Evolutionary conservation across 2,888 invertebrate species (phyloP).

Genomic region (Octonoba sinensis): DNA sequence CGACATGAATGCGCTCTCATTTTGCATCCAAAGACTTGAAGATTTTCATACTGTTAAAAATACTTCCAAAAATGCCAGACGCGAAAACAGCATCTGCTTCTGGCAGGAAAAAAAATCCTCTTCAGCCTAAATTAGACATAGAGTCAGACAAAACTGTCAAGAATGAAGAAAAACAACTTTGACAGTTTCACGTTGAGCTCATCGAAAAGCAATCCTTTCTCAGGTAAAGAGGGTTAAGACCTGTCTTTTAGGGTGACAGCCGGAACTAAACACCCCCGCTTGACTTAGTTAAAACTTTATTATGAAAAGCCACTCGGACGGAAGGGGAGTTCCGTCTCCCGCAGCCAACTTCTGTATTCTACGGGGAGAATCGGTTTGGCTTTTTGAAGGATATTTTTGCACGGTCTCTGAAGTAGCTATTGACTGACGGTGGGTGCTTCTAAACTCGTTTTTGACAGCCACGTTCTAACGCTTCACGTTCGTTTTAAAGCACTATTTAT

Average conservation of each 20-base stretch:
- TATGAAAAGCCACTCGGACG: slow-evolving; percentile 22
- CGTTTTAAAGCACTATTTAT: too few species aligned
- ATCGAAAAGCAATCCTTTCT: slow-evolving; percentile 43
- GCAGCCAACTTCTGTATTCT: too few species aligned
- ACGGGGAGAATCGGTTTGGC: too few species aligned
- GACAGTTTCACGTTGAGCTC: not conserved
- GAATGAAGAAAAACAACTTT: slow-evolving; percentile 2
- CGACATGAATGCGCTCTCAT: too few species aligned
- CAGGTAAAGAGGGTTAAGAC: slow-evolving; percentile 1
- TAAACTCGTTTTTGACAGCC: too few species aligned
- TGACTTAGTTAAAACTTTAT: slow-evolving; percentile 34
- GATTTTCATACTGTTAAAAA: not conserved
- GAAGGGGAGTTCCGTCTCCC: slow-evolving; percentile 1
- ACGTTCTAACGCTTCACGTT: too few species aligned
- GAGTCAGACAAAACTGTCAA: too few species aligned
- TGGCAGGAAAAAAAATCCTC: slow-evolving; percentile 17
- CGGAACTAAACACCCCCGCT: slow-evolving; percentile 42
- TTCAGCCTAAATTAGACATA: too few species aligned
- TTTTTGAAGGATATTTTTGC: too few species aligned
- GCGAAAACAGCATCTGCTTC: slow-evolving; percentile 7
- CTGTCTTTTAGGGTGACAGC: slow-evolving; percentile 11
- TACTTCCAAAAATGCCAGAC: not conserved
- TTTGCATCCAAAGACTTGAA: too few species aligned
- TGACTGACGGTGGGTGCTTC: too few species aligned
- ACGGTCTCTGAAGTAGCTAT: too few species aligned